phyloP scores from a whole-genome alignment of 1,140 invertebrate species.

The Bombus huntii region DNA sequence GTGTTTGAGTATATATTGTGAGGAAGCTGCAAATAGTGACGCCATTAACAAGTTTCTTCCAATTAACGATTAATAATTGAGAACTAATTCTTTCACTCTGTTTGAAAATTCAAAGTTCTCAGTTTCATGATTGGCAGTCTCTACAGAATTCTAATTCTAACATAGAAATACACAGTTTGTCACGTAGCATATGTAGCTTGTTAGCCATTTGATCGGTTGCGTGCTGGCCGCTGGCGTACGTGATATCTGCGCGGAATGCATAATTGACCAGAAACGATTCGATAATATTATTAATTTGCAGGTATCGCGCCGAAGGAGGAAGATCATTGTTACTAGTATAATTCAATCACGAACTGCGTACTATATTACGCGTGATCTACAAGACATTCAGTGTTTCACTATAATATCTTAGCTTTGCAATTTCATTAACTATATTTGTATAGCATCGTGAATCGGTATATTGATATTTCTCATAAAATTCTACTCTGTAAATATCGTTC shows the following conservation, averaged over 20 bases:
- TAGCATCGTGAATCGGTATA: no score
- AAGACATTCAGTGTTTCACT: no score
- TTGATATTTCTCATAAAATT: no score
- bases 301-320: conserved; percentile 25
- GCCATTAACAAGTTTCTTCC: no score
- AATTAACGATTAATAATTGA: no score
- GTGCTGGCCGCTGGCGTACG: conserved; percentile 16
- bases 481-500: no score
- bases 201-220: conserved; percentile 39
- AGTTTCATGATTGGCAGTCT: not conserved
- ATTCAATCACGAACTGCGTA: conserved; percentile 30
- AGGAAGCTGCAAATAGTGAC: no score
- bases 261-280: conserved; percentile 39
- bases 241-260: conserved; percentile 41
- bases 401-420: no score
- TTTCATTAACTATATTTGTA: no score
- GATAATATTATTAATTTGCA: conserved; percentile 60
- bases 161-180: conserved; percentile 43
- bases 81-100: not conserved
- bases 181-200: conserved; percentile 2
- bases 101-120: not conserved
- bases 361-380: no score
- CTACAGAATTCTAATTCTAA: conserved; percentile 21
- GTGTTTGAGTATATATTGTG: no score
- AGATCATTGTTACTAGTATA: conserved; percentile 24